Evolutionary conservation across 1,140 invertebrate genomes (phyloP).

Genomic region (Heliothis virescens): DNA sequence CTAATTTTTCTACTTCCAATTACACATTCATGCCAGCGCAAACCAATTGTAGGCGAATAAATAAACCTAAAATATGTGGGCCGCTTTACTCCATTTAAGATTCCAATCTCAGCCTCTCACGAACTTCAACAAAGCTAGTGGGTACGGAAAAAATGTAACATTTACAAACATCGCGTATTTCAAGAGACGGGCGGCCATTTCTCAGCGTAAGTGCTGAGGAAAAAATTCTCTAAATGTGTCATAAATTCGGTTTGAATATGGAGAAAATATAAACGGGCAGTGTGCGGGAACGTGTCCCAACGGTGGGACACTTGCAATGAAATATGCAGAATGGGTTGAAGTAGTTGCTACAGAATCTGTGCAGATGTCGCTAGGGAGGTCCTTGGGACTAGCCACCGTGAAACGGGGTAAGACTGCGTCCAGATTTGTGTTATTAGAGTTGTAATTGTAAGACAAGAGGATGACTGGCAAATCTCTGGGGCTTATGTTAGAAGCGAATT

Average conservation of each 20-base stretch:
- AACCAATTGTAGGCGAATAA: constrained; percentile 28
- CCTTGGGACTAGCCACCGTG: constrained; percentile 48
- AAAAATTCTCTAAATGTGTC: constrained; percentile 30
- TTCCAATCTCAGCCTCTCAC: constrained; percentile 43
- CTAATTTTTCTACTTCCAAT: neutral
- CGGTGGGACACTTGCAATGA: constrained; percentile 51
- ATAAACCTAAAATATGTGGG: constrained; percentile 34
- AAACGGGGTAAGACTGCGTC: constrained; percentile 49
- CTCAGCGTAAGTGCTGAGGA: constrained; percentile 1
- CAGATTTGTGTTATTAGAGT: constrained; percentile 48
- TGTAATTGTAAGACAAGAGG: constrained; percentile 42
- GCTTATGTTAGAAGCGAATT: neutral
- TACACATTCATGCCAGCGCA: neutral
- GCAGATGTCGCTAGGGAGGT: constrained; percentile 42
- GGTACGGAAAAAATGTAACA: constrained; percentile 31
- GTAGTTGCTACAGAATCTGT: constrained; percentile 39
- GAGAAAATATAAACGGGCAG: constrained; percentile 48
- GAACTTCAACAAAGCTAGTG: constrained; percentile 23
- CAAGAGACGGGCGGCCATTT: constrained; percentile 13
- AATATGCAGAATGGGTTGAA: constrained; percentile 53
- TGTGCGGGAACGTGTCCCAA: constrained; percentile 38
- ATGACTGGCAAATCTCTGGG: constrained; percentile 35
- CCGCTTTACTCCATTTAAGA: constrained; percentile 38
- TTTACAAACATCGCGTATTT: constrained; percentile 22
- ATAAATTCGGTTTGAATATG: constrained; percentile 56